These are phyloP conservation scores for Dorcus parallelipipedus DNA, from an alignment of 2,888 invertebrate species.

Conservation along the genomic window DNA sequence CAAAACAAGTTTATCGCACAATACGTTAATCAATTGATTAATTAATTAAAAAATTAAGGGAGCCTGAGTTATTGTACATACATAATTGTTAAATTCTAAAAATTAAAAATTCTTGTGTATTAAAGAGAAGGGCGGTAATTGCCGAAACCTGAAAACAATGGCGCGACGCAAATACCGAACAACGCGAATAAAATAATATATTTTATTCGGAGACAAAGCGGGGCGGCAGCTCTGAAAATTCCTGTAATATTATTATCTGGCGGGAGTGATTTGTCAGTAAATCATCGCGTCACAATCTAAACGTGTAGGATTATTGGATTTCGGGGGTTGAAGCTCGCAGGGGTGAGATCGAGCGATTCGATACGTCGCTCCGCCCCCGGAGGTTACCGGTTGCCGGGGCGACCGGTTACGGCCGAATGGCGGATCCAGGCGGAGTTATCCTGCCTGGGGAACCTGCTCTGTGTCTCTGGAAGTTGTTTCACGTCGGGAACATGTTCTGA, in stretches of 20 bases:
- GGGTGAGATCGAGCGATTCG: constrained; percentile 27
- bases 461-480: constrained; percentile 18
- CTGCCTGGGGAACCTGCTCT: constrained; percentile 16
- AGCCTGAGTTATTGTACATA: too few species aligned
- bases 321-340: constrained; percentile 26
- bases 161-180: too few species aligned
- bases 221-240: constrained; percentile 20
- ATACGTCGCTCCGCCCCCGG: constrained; percentile 39
- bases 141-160: too few species aligned
- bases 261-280: constrained; percentile 43
- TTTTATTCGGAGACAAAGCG: constrained; percentile 8
- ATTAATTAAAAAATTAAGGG: too few species aligned
- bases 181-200: constrained; percentile 18
- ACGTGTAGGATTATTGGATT: constrained; percentile 47
- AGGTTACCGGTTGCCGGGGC: constrained; percentile 42
- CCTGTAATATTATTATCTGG: constrained; percentile 40
- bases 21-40: too few species aligned
- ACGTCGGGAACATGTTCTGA: constrained; percentile 21
- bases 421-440: constrained; percentile 31
- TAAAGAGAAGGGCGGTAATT: too few species aligned
- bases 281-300: constrained; percentile 46
- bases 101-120: too few species aligned
- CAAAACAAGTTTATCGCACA: too few species aligned
- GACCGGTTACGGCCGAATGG: constrained; percentile 38
- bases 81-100: too few species aligned